Percentiles rank a stretch among this genome's conserved stretches.
phyloP scores from a whole-genome alignment of 1,140 invertebrate genomes.

The Drosophila triauraria region DNA sequence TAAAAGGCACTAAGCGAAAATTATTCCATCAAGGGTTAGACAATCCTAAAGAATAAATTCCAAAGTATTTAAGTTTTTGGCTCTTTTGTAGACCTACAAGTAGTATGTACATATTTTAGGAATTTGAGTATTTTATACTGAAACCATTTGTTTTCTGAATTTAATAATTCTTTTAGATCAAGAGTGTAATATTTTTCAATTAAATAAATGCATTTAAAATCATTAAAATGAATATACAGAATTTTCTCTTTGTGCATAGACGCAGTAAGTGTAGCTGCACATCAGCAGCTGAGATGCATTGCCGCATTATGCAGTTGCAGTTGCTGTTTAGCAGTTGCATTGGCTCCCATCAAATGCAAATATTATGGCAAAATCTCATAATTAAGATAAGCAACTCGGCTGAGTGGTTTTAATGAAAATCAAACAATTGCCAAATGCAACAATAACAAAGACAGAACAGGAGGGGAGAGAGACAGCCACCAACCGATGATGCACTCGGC shows the following conservation, averaged over 20 bases:
- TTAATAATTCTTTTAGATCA: too few relatives aligned
- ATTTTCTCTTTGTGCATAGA: not conserved
- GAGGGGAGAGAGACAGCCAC: not conserved
- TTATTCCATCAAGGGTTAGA: not conserved
- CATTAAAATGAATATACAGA: too few relatives aligned
- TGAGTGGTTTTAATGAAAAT: slow-evolving; percentile 79
- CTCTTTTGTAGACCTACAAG: too few relatives aligned
- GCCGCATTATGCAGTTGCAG: slow-evolving; percentile 49
- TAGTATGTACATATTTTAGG: too few relatives aligned
- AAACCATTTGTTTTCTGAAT: too few relatives aligned
- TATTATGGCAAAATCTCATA: slow-evolving; percentile 79
- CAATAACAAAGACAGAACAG: slow-evolving; percentile 36
- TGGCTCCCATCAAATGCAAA: slow-evolving; percentile 60
- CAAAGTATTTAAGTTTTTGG: too few relatives aligned
- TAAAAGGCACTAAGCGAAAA: slow-evolving; percentile 5
- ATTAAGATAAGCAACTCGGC: slow-evolving; percentile 75
- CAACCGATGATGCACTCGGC: slow-evolving; percentile 8
- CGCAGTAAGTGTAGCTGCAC: not conserved
- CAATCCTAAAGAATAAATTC: too few relatives aligned
- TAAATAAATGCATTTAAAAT: too few relatives aligned
- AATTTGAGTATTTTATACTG: too few relatives aligned
- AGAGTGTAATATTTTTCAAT: too few relatives aligned
- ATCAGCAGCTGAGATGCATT: slow-evolving; percentile 16
- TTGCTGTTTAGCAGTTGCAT: slow-evolving; percentile 44
- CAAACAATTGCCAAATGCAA: slow-evolving; percentile 61